Conservation (phyloP, 2,797 vertebrate species). For the Micropoecilia bifurca region DNA sequence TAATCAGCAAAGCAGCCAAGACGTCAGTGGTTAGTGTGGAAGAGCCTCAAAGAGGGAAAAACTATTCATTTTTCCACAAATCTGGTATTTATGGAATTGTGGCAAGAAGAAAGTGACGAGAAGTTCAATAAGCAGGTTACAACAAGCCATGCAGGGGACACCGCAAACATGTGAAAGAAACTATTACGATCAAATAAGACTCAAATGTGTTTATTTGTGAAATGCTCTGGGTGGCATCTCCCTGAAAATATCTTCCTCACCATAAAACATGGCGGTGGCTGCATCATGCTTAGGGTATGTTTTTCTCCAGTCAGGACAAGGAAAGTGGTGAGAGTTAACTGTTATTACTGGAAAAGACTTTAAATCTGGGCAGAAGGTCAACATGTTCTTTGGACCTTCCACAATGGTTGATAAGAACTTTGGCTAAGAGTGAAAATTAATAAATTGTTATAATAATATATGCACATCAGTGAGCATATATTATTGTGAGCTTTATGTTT, state of each 20-base stretch:
- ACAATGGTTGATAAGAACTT: background rate
- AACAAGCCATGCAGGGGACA: background rate
- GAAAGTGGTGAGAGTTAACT: background rate
- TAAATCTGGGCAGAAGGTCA: background rate
- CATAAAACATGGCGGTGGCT: background rate
- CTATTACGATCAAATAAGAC: background rate
- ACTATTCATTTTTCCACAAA: background rate
- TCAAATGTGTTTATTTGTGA: background rate
- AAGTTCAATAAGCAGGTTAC: background rate
- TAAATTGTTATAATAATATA: background rate
- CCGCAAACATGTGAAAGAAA: background rate
- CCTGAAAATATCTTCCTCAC: background rate
- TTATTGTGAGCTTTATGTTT: background rate
- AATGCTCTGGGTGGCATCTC: background rate
- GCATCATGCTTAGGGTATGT: background rate
- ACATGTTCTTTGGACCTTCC: background rate
- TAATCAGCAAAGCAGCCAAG: conserved; percentile 1
- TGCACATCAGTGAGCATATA: too few relatives aligned
- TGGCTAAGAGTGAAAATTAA: background rate
- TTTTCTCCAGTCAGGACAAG: background rate
- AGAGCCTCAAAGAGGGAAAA: background rate
- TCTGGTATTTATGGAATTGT: background rate
- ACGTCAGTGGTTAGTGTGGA: background rate
- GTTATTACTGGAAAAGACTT: background rate
- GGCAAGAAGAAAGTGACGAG: background rate